Conservation (phyloP, 1,140 invertebrate species). For the Phymorhynchus buccinoides region DNA sequence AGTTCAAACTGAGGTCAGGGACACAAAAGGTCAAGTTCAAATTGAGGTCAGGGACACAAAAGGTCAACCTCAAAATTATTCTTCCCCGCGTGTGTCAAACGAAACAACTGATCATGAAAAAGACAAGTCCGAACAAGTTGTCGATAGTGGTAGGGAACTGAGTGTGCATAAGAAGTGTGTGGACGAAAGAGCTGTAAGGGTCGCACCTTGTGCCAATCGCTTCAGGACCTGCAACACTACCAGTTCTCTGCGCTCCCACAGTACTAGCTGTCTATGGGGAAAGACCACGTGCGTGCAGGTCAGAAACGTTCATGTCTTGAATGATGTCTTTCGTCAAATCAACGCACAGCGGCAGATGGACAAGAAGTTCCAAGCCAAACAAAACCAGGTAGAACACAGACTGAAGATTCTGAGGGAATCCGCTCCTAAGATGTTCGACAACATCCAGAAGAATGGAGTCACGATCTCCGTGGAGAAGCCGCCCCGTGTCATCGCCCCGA, state of each 20-base stretch:
- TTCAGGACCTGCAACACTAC: neutral
- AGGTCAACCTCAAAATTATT: neutral
- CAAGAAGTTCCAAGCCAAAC: neutral
- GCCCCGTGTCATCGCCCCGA: neutral
- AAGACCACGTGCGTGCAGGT: neutral
- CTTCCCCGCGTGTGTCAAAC: no score
- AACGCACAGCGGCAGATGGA: neutral
- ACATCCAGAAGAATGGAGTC: neutral
- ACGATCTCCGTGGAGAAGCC: neutral
- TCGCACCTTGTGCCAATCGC: neutral
- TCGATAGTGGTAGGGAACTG: no score
- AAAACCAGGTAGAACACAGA: neutral
- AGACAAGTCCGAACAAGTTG: no score
- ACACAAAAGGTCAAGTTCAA: no score
- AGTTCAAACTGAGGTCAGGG: no score
- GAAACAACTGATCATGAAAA: no score
- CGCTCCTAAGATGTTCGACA: neutral
- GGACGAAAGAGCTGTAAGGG: no score
- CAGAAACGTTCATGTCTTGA: neutral
- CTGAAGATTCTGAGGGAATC: neutral
- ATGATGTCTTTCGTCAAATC: neutral
- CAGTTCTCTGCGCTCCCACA: neutral
- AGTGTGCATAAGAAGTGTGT: no score
- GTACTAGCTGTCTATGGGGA: neutral
- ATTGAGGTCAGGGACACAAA: no score